These are phyloP conservation scores for Caenorhabditis doughertyi DNA, from an alignment of 2,888 invertebrate genomes.

Conservation along the genomic window DNA sequence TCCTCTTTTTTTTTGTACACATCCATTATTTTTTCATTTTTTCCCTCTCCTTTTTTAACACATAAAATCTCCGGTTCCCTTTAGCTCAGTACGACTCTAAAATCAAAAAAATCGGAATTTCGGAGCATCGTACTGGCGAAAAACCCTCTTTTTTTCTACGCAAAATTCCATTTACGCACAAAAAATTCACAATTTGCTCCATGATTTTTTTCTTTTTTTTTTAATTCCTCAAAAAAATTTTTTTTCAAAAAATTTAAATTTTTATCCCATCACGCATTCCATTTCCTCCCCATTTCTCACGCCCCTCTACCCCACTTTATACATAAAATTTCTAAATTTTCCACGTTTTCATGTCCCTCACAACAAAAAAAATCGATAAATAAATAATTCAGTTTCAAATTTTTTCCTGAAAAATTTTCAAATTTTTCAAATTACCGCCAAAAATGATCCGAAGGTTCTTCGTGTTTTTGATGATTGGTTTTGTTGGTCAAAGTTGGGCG, in stretches of 20 bases:
- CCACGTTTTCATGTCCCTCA: too few relatives aligned
- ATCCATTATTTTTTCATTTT: not conserved
- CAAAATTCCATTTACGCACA: not conserved
- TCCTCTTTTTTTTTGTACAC: not conserved
- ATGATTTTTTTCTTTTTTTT: slow-evolving; percentile 21
- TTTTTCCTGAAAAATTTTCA: not conserved
- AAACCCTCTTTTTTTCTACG: not conserved
- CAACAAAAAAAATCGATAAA: too few relatives aligned
- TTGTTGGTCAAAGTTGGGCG: not conserved
- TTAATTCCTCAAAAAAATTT: slow-evolving; percentile 11
- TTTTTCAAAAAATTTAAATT: not conserved
- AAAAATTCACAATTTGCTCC: slow-evolving; percentile 7
- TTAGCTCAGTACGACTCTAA: too few relatives aligned
- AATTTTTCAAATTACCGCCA: too few relatives aligned
- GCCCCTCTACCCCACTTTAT: not conserved
- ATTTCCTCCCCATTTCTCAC: not conserved
- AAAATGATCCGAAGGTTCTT: not conserved
- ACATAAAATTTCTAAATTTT: not conserved
- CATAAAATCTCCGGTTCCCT: slow-evolving; percentile 16
- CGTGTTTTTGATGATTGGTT: not conserved
- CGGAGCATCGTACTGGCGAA: too few relatives aligned
- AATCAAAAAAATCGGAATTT: too few relatives aligned
- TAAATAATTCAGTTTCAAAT: not conserved
- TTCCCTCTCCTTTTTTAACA: not conserved
- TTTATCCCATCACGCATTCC: slow-evolving; percentile 13